Conservation (phyloP, 1,140 invertebrate species). For the Pinna nobilis region DNA sequence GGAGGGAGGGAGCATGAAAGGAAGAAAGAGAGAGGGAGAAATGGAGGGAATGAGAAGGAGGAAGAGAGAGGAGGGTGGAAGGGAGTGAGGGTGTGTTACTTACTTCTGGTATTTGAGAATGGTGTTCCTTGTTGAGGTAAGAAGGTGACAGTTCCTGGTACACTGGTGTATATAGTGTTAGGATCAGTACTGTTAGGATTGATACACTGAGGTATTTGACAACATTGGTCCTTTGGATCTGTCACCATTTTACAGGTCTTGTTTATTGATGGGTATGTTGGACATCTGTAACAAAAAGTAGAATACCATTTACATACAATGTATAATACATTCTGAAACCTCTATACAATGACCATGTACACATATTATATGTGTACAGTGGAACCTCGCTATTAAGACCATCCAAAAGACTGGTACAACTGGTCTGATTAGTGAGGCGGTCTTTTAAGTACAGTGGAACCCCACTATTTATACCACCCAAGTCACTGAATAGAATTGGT, state of each 20-base stretch:
- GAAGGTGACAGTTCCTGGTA: constrained; percentile 44
- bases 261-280: constrained; percentile 45
- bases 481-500: too few relatives aligned
- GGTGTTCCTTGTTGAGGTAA: constrained; percentile 28
- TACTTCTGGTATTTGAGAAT: constrained; percentile 46
- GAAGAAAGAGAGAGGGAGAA: constrained; percentile 7
- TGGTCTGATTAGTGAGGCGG: too few relatives aligned
- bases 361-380: too few relatives aligned
- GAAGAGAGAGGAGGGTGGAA: constrained; percentile 17
- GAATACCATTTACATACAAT: not conserved
- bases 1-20: too few relatives aligned
- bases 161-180: constrained; percentile 33
- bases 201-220: constrained; percentile 49
- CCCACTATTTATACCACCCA: too few relatives aligned
- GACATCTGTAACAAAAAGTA: constrained; percentile 41
- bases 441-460: too few relatives aligned
- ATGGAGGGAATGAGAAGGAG: too few relatives aligned
- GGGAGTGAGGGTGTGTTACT: constrained; percentile 19
- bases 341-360: too few relatives aligned
- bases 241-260: constrained; percentile 44
- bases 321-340: too few relatives aligned
- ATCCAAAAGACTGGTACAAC: too few relatives aligned
- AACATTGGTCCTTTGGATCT: constrained; percentile 54
- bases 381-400: too few relatives aligned
- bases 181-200: constrained; percentile 43